phyloP scores from a whole-genome alignment of 1,140 invertebrate genomes.

The Drosophila nigromelanica region DNA sequence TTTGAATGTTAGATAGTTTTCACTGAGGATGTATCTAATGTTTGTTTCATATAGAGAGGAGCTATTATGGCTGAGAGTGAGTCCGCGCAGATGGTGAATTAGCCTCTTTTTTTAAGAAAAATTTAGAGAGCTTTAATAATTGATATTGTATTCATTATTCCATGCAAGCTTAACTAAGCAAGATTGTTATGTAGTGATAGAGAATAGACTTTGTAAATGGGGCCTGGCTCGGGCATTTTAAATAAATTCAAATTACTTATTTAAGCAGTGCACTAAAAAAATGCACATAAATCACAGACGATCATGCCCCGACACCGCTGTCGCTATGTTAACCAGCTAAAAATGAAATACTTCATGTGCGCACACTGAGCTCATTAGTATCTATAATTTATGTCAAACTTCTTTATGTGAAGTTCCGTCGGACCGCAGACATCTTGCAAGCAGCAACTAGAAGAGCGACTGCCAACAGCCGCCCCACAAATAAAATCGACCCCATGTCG shows the following conservation, averaged over 20 bases:
- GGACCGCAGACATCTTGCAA: slow-evolving; percentile 9
- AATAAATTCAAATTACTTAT: slow-evolving; percentile 17
- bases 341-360: slow-evolving; percentile 67
- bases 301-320: background rate
- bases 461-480: slow-evolving; percentile 42
- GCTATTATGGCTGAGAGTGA: too few relatives aligned
- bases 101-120: too few relatives aligned
- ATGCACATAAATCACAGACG: slow-evolving; percentile 29
- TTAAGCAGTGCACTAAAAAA: background rate
- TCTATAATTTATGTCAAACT: slow-evolving; percentile 80
- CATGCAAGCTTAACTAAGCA: too few relatives aligned
- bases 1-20: too few relatives aligned
- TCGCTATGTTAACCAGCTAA: slow-evolving; percentile 18
- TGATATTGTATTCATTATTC: too few relatives aligned
- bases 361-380: slow-evolving; percentile 77
- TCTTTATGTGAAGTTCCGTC: slow-evolving; percentile 71
- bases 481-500: slow-evolving; percentile 27
- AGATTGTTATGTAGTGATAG: too few relatives aligned
- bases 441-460: slow-evolving; percentile 10
- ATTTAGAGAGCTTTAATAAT: too few relatives aligned
- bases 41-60: too few relatives aligned
- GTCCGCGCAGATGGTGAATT: too few relatives aligned
- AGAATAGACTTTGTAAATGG: too few relatives aligned
- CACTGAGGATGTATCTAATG: too few relatives aligned
- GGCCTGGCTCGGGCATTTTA: slow-evolving; percentile 13